Evolutionary conservation across 2,888 invertebrate genomes (phyloP).

Genomic region (Neelides folsomi): DNA sequence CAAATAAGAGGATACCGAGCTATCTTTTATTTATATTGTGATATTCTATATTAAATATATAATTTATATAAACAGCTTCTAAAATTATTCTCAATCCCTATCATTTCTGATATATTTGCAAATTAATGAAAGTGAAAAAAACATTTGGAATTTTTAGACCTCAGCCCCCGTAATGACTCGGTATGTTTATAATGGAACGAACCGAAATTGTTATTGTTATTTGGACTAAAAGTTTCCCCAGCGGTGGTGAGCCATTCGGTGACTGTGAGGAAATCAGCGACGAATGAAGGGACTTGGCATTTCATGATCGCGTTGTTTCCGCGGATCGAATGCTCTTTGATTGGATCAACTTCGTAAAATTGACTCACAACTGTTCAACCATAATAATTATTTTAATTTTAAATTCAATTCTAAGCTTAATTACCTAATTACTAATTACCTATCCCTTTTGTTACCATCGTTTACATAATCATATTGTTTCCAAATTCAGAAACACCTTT

Average conservation of each 20-base stretch:
- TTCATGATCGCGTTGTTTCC: constrained; percentile 72
- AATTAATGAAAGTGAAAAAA: constrained; percentile 1
- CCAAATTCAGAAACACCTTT: too few species aligned
- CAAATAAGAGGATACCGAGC: too few species aligned
- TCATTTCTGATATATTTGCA: constrained; percentile 14
- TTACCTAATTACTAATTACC: too few species aligned
- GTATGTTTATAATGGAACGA: not conserved
- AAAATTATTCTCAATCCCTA: too few species aligned
- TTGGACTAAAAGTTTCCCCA: constrained; percentile 27
- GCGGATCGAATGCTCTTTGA: constrained; percentile 78
- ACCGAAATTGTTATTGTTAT: constrained; percentile 25
- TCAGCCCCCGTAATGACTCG: not conserved
- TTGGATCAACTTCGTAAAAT: constrained; percentile 67
- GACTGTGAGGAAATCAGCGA: constrained; percentile 79
- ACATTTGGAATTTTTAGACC: not conserved
- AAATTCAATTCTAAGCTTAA: not conserved
- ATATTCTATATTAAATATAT: too few species aligned
- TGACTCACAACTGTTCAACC: constrained; percentile 57
- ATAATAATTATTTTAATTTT: not conserved
- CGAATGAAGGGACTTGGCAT: constrained; percentile 82
- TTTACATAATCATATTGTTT: too few species aligned
- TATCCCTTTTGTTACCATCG: too few species aligned
- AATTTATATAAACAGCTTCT: too few species aligned
- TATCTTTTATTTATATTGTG: too few species aligned
- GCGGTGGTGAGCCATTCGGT: constrained; percentile 34